phyloP scores from a whole-genome alignment of 2,888 invertebrate species.

The Cheilosia urbana region DNA sequence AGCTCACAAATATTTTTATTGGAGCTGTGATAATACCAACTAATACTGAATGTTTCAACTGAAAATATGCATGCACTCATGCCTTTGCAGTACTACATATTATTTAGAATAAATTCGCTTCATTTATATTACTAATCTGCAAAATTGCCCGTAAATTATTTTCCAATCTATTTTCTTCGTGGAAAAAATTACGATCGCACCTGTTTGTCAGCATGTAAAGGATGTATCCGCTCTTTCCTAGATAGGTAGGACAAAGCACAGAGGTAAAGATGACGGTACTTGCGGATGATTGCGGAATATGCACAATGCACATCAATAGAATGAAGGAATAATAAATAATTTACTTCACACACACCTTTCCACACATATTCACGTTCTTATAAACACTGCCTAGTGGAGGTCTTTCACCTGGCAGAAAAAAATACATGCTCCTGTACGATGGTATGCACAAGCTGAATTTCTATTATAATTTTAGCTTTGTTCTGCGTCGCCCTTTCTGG shows the following conservation, averaged over 20 bases:
- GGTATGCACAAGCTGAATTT: conserved; percentile 26
- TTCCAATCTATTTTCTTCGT: conserved; percentile 9
- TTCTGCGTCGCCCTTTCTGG: conserved; percentile 2
- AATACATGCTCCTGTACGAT: neutral
- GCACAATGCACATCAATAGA: conserved; percentile 2
- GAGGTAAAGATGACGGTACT: conserved; percentile 28
- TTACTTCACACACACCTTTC: conserved; percentile 23
- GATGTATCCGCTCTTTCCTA: neutral
- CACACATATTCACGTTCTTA: too few species aligned
- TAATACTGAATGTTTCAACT: too few species aligned
- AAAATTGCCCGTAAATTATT: conserved; percentile 51
- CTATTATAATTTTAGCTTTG: conserved; percentile 57
- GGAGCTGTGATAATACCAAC: too few species aligned
- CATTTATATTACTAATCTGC: conserved; percentile 50
- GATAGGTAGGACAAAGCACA: conserved; percentile 2
- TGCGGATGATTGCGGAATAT: conserved; percentile 19
- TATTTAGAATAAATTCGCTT: too few species aligned
- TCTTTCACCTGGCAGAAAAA: conserved; percentile 52
- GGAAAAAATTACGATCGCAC: conserved; percentile 42
- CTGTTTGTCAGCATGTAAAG: conserved; percentile 29
- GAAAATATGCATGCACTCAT: too few species aligned
- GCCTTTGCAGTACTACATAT: too few species aligned
- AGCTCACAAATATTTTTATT: too few species aligned
- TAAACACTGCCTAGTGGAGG: conserved; percentile 5
- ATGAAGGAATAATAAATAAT: conserved; percentile 2